Evolutionary conservation across 2,888 invertebrate genomes (phyloP).

Genomic region (Pseudanteris insignis): DNA sequence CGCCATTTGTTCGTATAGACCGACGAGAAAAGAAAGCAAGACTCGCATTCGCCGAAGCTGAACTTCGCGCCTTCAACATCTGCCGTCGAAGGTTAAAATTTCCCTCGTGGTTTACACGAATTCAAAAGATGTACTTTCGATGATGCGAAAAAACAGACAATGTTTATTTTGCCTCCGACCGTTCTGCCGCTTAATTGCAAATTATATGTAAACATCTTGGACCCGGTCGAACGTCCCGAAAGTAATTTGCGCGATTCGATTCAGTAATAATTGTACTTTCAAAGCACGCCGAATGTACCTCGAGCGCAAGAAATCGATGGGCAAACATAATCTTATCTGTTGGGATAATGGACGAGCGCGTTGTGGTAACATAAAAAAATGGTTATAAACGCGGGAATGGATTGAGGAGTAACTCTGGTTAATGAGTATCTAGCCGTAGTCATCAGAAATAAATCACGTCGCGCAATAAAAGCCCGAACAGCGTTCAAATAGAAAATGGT

Average conservation of each 20-base stretch:
- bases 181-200: conserved; percentile 9
- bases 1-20: conserved; percentile 58
- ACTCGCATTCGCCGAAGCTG: conserved; percentile 54
- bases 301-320: too few species aligned
- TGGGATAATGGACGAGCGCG: too few species aligned
- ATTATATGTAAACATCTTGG: conserved; percentile 10
- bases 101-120: conserved; percentile 57
- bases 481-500: conserved; percentile 1
- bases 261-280: too few species aligned
- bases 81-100: conserved; percentile 60
- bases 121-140: conserved; percentile 54
- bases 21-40: conserved; percentile 46
- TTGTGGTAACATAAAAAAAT: too few species aligned
- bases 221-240: too few species aligned
- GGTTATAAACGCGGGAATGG: too few species aligned
- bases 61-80: conserved; percentile 60
- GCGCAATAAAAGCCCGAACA: conserved; percentile 1
- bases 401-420: too few species aligned
- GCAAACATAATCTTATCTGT: too few species aligned
- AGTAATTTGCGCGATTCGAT: too few species aligned
- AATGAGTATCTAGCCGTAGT: too few species aligned
- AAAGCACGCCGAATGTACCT: too few species aligned
- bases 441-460: neutral
- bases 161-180: conserved; percentile 45
- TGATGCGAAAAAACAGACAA: conserved; percentile 48